phyloP scores from a whole-genome alignment of 64 coral and sea anemone genomes.

The Anthopleura sola region DNA sequence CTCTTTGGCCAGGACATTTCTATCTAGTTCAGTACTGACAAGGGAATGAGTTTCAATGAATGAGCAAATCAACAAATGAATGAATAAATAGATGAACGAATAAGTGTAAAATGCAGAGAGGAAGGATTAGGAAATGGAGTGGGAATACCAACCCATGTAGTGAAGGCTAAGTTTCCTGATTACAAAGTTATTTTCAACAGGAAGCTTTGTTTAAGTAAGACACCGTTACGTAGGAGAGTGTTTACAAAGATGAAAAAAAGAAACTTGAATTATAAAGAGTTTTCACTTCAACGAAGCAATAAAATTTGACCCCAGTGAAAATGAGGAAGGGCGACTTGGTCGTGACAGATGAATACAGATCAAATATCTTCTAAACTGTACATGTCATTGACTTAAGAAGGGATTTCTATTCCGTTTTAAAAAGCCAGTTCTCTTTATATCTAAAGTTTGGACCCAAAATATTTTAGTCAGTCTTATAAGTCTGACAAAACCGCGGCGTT shows the following conservation, averaged over 20 bases:
- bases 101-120: neutral
- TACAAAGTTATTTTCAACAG: neutral
- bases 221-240: neutral
- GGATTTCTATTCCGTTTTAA: too few species aligned
- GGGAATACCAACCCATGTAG: neutral
- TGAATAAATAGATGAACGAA: neutral
- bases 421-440: too few species aligned
- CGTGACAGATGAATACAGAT: neutral
- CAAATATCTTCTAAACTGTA: neutral
- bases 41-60: neutral
- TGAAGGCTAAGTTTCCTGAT: neutral
- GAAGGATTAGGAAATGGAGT: neutral
- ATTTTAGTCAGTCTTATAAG: too few species aligned
- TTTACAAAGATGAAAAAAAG: neutral
- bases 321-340: too few species aligned
- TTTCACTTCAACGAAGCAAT: too few species aligned
- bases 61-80: neutral
- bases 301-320: too few species aligned
- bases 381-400: too few species aligned
- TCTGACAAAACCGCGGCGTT: too few species aligned
- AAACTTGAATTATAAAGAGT: too few species aligned
- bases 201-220: neutral
- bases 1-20: neutral
- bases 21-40: neutral
- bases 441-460: too few species aligned